A percentile compares a stretch with the other conserved stretches of the same genome.
Evolutionary conservation across 2,888 invertebrate species (phyloP).

Genomic region (Eupithecia abbreviata): DNA sequence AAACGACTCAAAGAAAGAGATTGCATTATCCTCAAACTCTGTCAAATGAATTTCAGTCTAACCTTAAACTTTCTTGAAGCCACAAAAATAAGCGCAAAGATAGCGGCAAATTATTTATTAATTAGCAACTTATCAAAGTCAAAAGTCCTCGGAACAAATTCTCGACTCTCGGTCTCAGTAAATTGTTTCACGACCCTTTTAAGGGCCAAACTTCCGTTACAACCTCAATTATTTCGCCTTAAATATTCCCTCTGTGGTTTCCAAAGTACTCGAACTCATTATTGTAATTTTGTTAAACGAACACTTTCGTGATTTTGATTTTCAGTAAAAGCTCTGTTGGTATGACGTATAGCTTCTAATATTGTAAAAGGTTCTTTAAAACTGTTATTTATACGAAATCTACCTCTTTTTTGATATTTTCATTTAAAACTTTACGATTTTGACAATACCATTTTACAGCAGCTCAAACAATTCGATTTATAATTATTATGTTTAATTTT

Average conservation of each 20-base stretch:
- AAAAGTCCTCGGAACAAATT: constrained; percentile 41
- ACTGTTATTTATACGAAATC: not conserved
- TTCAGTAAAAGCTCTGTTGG: constrained; percentile 37
- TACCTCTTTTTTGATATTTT: too few species aligned
- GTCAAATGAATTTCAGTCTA: not conserved
- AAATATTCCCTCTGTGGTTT: constrained; percentile 75
- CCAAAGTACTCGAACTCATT: constrained; percentile 55
- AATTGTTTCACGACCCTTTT: constrained; percentile 64
- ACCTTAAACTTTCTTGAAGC: not conserved
- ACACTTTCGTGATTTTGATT: constrained; percentile 42
- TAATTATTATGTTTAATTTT: too few species aligned
- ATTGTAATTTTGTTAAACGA: constrained; percentile 54
- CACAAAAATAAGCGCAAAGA: constrained; percentile 2
- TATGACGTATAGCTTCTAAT: not conserved
- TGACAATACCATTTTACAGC: too few species aligned
- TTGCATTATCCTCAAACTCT: not conserved
- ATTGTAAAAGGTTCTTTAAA: not conserved
- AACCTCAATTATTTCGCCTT: constrained; percentile 68
- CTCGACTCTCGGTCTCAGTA: constrained; percentile 27
- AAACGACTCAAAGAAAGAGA: too few species aligned
- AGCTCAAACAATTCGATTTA: too few species aligned
- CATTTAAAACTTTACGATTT: too few species aligned
- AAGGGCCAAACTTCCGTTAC: constrained; percentile 68
- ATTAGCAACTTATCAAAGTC: constrained; percentile 32
- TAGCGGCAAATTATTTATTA: constrained; percentile 20